Base-by-base conservation (phyloP, 2,113 vertebrate genomes). In the Eurypyga helias region DNA sequence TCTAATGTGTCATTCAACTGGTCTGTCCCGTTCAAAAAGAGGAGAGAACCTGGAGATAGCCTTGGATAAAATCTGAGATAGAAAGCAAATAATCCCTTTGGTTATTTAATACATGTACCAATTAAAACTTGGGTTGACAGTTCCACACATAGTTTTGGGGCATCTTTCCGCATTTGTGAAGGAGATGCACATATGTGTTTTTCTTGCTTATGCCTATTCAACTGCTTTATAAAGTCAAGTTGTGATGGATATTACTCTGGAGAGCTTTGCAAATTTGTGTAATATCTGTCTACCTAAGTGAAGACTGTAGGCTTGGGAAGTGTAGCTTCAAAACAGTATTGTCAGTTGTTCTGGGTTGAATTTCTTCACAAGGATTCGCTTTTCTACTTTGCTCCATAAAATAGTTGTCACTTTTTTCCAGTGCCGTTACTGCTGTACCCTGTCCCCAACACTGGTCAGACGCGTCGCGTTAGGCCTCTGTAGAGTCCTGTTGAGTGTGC, bases 171-270 rank as follows among this genome's bases (percentile, higher is more conserved):
- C 18, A 12, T 76, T 19, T 0, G 0, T 23, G 34, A 45, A 78
- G 25, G 71, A 72, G 34, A 13, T 29, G 18, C 0, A 0, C 0
- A 0, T 10, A 3, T 7, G 3, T 6, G 3, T 33, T 34, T 75
- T 11, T 55, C 34, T 82, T 46, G 7, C 31, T 85, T 1, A 1
- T 60, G 15, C 15, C 16, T 75, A 4, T 61, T 95, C 41, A 62
- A 7, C 5, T 83, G 15, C 41, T 90, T 64, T 85, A 62, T 46
- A 7, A 84, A 85, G 48, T 79, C 49, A 31, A 20, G 4, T n/a
- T 18, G 23, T 48, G 36, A 18, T 48, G 46, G 49, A 3, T 65
- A 4, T 69, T 78, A 26, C 28, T 82, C 38, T 55, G 57, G 16
- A 66, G 19, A 64, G 38, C 33, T 36, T 58, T 49, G 49, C 36